These are phyloP conservation scores for Hipposideros armiger DNA, from an alignment of 2,113 vertebrate genomes.

Conservation along the genomic window DNA sequence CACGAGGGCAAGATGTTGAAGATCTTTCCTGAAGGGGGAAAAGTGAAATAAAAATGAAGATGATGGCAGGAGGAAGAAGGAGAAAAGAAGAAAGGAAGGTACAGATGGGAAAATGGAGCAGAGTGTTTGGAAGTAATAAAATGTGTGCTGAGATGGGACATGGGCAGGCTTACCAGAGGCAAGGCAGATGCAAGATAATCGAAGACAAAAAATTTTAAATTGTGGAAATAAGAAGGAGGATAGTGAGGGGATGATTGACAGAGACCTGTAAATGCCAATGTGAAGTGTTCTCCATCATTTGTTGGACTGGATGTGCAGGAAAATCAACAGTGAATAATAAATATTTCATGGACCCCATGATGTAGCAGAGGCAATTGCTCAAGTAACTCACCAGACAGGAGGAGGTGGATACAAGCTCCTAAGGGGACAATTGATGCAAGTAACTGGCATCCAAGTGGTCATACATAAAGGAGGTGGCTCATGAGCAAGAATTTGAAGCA, in stretches of 20 bases:
- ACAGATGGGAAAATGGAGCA: background rate
- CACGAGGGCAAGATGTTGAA: background rate
- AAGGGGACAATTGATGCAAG: background rate
- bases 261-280: background rate
- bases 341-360: background rate
- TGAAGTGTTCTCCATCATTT: background rate
- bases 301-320: background rate
- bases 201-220: background rate
- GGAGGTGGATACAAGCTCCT: background rate
- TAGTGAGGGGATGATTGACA: background rate
- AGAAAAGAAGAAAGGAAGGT: background rate
- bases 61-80: background rate
- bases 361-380: background rate
- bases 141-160: background rate
- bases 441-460: background rate
- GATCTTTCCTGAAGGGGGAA: background rate
- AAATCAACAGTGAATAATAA: background rate
- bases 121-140: background rate
- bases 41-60: background rate
- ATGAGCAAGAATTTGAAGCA: background rate
- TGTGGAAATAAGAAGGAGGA: background rate
- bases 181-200: background rate
- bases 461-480: background rate
- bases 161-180: too few species aligned
- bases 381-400: background rate